These are phyloP conservation scores for Gephyroberyx darwinii DNA, from an alignment of 2,797 vertebrate genomes.

Conservation along the genomic window DNA sequence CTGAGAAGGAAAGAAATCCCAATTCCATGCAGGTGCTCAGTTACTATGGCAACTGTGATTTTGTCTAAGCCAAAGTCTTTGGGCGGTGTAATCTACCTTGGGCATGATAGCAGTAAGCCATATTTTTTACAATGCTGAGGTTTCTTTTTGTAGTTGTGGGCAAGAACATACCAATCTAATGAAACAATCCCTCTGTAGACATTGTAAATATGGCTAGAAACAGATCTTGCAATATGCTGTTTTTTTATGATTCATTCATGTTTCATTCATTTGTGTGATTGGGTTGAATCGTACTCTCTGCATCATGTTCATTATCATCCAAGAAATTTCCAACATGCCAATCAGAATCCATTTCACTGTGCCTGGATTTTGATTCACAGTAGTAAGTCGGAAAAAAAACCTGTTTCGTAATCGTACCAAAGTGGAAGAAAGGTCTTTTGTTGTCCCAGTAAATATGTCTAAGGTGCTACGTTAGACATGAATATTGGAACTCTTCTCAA, in stretches of 20 bases:
- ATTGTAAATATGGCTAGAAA: conserved; percentile 48
- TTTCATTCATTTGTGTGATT: conserved; percentile 16
- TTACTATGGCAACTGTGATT: conserved; percentile 70
- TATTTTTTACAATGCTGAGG: conserved; percentile 64
- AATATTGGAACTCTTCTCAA: not conserved
- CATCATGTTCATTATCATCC: conserved; percentile 10
- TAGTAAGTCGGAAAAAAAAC: conserved; percentile 33
- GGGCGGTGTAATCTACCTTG: conserved; percentile 33
- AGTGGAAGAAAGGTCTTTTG: too few species aligned
- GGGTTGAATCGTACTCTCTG: conserved; percentile 35
- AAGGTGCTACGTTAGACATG: too few species aligned
- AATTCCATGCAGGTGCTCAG: conserved; percentile 71
- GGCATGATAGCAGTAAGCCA: conserved; percentile 52
- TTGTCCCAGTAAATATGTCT: too few species aligned
- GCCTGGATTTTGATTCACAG: conserved; percentile 25
- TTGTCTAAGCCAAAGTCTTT: conserved; percentile 36
- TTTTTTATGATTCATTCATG: conserved; percentile 15
- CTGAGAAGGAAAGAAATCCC: conserved; percentile 55
- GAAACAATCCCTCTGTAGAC: conserved; percentile 28
- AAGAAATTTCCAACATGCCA: conserved; percentile 49
- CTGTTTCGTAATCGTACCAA: conserved; percentile 17
- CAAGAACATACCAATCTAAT: conserved; percentile 16
- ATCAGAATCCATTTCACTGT: conserved; percentile 38
- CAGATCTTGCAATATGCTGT: conserved; percentile 31
- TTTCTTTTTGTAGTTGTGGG: conserved; percentile 33